phyloP scores from a whole-genome alignment of 2,113 vertebrate genomes.

The Peucedramus taeniatus region DNA sequence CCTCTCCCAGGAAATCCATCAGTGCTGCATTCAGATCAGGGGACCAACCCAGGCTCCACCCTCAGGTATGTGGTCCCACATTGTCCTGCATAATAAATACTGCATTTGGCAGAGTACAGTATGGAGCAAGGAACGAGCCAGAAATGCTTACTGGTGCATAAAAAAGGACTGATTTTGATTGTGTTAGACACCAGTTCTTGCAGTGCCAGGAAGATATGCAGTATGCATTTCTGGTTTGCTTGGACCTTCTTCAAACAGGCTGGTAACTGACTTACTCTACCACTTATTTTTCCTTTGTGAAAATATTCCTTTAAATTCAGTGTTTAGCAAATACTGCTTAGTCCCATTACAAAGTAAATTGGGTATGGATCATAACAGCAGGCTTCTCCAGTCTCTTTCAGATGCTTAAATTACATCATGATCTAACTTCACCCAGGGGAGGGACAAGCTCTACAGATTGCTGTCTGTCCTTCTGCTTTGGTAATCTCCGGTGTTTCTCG shows the following conservation, averaged over 20 bases:
- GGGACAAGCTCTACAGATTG: neutral
- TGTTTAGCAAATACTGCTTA: conserved; percentile 42
- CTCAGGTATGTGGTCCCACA: neutral
- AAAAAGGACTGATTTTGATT: conserved; percentile 28
- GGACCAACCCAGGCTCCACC: neutral
- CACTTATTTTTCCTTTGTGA: conserved; percentile 16
- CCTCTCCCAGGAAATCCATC: neutral
- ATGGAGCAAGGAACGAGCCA: neutral
- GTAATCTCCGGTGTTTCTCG: neutral
- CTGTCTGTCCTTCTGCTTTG: neutral
- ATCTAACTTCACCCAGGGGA: neutral
- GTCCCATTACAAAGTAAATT: conserved; percentile 21
- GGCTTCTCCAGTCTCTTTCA: conserved; percentile 26
- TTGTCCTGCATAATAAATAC: neutral
- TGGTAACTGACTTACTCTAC: conserved; percentile 25
- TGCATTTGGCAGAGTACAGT: neutral
- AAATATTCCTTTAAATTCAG: conserved; percentile 32
- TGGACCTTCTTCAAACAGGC: conserved; percentile 49
- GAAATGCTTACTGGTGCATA: conserved; percentile 11
- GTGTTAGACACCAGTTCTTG: conserved; percentile 10
- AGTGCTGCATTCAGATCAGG: accelerated
- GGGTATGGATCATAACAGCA: neutral
- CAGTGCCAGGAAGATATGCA: neutral
- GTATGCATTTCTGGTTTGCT: neutral
- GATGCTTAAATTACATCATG: conserved; percentile 34